Conservation (phyloP, 2,888 invertebrate species). For the Tipula vernalis region DNA sequence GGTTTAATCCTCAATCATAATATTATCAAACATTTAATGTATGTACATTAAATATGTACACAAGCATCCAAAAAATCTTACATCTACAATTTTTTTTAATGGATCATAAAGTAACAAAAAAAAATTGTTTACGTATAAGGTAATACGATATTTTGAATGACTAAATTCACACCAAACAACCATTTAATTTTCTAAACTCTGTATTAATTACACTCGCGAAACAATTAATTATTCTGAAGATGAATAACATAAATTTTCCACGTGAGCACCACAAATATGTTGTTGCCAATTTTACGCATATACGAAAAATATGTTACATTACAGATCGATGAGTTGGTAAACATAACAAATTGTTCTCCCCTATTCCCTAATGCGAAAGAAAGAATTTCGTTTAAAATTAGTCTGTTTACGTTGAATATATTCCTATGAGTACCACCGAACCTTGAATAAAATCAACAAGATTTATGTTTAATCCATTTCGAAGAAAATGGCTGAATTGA, state of each 20-base stretch:
- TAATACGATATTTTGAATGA: not conserved
- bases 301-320: not conserved
- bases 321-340: not conserved
- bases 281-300: not conserved
- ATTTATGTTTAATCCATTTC: not conserved
- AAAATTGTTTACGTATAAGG: not conserved
- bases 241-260: no score
- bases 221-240: not conserved
- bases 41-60: not conserved
- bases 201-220: not conserved
- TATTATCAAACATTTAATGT: not conserved
- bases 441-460: not conserved
- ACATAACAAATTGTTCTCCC: not conserved
- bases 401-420: not conserved
- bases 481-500: no score
- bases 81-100: not conserved
- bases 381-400: not conserved
- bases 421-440: not conserved
- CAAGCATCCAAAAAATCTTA: not conserved
- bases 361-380: not conserved
- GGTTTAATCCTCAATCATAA: not conserved
- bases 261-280: not conserved
- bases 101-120: not conserved
- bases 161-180: not conserved
- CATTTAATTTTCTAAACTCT: not conserved